These are phyloP conservation scores for Acromyrmex charruanus DNA, from an alignment of 1,140 invertebrate genomes.

Conservation along the genomic window DNA sequence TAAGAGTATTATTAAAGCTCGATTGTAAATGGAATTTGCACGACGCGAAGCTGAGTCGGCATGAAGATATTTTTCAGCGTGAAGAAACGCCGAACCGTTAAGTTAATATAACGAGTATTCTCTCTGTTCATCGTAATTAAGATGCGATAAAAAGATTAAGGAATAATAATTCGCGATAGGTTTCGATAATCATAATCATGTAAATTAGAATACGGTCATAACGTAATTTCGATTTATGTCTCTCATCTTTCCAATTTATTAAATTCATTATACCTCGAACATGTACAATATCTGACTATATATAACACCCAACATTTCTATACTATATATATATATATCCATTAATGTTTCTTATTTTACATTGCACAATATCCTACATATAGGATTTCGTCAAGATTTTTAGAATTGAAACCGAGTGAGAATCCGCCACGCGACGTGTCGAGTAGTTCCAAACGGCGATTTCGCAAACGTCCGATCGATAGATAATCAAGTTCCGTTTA, in stretches of 20 bases:
- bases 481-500: not conserved
- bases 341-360: slow-evolving; percentile 5
- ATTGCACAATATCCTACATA: not conserved
- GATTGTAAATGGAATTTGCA: not conserved
- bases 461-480: not conserved
- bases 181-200: not conserved
- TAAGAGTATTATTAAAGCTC: slow-evolving; percentile 18
- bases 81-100: not conserved
- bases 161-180: not conserved
- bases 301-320: not conserved
- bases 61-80: not conserved
- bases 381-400: slow-evolving; percentile 36
- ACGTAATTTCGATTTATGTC: not conserved
- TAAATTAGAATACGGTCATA: not conserved
- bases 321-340: not conserved
- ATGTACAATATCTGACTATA: not conserved
- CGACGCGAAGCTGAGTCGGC: not conserved
- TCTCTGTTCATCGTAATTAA: not conserved
- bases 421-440: not conserved
- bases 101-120: not conserved
- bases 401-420: slow-evolving; percentile 12
- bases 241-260: not conserved
- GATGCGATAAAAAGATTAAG: not conserved
- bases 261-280: not conserved
- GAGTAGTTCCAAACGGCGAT: not conserved